These are phyloP conservation scores for Drosophila algonquin DNA, from an alignment of 2,888 invertebrate genomes.

Conservation along the genomic window DNA sequence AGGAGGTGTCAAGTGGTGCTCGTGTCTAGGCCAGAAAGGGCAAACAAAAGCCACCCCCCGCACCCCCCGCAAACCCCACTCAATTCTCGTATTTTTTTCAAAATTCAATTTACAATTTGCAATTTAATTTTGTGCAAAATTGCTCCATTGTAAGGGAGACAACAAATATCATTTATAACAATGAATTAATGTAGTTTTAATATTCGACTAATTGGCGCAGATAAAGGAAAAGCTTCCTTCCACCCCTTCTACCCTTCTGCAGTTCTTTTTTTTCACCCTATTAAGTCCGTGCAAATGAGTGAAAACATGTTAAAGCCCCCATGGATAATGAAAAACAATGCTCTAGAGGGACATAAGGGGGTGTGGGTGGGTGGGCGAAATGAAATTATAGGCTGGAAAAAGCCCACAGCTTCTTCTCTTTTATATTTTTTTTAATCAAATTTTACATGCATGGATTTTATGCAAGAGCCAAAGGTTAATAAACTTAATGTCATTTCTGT, in stretches of 20 bases:
- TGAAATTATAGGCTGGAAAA: conserved; percentile 31
- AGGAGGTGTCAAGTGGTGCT: conserved; percentile 29
- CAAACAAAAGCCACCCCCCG: conserved; percentile 43
- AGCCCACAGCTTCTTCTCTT: conserved; percentile 9
- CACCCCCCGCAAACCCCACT: too few relatives aligned
- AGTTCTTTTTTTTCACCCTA: conserved; percentile 22
- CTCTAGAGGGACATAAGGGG: conserved; percentile 12
- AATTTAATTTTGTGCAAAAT: conserved; percentile 34
- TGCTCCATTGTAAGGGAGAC: conserved; percentile 16
- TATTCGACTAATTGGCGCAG: conserved; percentile 72
- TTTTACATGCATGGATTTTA: conserved; percentile 50
- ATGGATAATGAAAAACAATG: conserved; percentile 66
- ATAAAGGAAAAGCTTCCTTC: conserved; percentile 51
- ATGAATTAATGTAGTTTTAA: conserved; percentile 70
- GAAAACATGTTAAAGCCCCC: conserved; percentile 56
- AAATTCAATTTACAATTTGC: conserved; percentile 34
- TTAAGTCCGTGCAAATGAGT: conserved; percentile 53
- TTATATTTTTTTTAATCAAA: conserved; percentile 48
- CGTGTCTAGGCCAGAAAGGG: conserved; percentile 45
- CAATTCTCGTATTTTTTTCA: background rate
- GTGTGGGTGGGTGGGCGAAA: conserved; percentile 5
- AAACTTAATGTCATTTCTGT: conserved; percentile 64
- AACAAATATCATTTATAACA: conserved; percentile 44
- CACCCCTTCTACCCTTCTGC: background rate
- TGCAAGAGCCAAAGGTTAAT: conserved; percentile 71